Evolutionary conservation across 2,113 vertebrate species (phyloP), one percentile per base, ranked within the genome.

Genomic region (Myrmophylax atrothorax): DNA sequence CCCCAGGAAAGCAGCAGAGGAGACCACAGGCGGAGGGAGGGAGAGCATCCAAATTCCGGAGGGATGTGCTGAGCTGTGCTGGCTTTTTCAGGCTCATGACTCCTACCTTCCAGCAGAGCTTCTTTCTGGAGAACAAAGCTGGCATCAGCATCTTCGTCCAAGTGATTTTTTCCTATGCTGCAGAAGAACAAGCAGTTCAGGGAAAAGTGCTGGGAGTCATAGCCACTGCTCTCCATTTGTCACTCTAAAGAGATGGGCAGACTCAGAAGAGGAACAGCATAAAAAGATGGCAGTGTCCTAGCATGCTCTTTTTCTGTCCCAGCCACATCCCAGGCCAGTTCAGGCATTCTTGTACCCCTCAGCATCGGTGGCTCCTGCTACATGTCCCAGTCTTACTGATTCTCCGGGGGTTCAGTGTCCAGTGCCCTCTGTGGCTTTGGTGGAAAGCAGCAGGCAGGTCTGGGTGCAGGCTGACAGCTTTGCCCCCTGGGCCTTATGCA

Each of bases 21-120:
- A 95, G 92, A 95, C 89, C 77, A 94, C 87, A 91, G 82, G 7
- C 38, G 59, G 59, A 91, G 92, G 0, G 3, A 87, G 85, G 87
- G 86, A 92, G 42, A 87, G 70, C 88, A 76, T 84, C 88, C 95
- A 85, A 79, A 82, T 91, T 93, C 75, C 53, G 20, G 47, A 81
- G 60, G 64, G 68, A 33, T 74, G 38, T 76, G 62, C 69, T 69
- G 85, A 87, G 70, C 52, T 67, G 10, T 35, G 68, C 73, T 46
- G 46, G 46, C 73, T 81, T 80, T 85, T 82, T 40, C 83, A 76
- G 75, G 38, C 80, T 87, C 19, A n/a, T 89, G 82, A 91, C 75
- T 95, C 82, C 67, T 95, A 83, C 75, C 88, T 96, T 76, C 90
- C 12, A 3, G 85, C 49, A 1, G 28, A 49, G 37, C 58, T 87